phyloP scores from a whole-genome alignment of 2,888 invertebrate genomes.

The Drosophila differens region DNA sequence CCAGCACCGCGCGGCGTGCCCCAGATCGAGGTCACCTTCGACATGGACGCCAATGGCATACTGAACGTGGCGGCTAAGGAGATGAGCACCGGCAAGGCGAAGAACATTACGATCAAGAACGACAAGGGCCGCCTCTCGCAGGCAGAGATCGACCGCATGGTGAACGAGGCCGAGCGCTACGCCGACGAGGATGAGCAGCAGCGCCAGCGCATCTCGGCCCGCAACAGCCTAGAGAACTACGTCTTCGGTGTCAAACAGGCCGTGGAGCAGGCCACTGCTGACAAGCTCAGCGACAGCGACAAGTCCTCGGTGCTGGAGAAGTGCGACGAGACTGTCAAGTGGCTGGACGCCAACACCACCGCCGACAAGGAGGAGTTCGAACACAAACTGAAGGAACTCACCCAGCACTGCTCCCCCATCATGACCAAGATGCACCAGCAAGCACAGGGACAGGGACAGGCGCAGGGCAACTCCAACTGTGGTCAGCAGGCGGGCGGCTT shows the following conservation, averaged over 20 bases:
- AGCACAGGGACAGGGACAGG: constrained; percentile 40
- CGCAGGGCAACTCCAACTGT: constrained; percentile 50
- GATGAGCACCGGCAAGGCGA: constrained; percentile 89
- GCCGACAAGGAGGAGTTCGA: constrained; percentile 92
- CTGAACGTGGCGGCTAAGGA: constrained; percentile 93
- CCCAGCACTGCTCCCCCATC: constrained; percentile 83
- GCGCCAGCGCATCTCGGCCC: constrained; percentile 40
- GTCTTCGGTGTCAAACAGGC: constrained; percentile 39
- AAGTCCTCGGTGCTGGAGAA: constrained; percentile 89
- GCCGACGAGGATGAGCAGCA: constrained; percentile 85
- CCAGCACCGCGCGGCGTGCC: constrained; percentile 95
- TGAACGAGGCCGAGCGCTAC: constrained; percentile 90
- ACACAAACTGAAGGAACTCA: constrained; percentile 77
- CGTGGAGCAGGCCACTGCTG: constrained; percentile 87
- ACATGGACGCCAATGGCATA: constrained; percentile 96
- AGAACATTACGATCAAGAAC: constrained; percentile 93
- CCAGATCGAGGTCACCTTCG: constrained; percentile 93
- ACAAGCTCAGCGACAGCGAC: constrained; percentile 88
- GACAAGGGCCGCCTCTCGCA: constrained; percentile 92
- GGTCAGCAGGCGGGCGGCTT: constrained; percentile 88
- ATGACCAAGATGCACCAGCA: constrained; percentile 86
- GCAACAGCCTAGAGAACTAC: constrained; percentile 36
- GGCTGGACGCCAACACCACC: constrained; percentile 91
- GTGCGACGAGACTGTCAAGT: constrained; percentile 86
- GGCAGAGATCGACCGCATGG: constrained; percentile 92